Evolutionary conservation across 2,113 vertebrate species (phyloP).

Genomic region (Lathamus discolor): DNA sequence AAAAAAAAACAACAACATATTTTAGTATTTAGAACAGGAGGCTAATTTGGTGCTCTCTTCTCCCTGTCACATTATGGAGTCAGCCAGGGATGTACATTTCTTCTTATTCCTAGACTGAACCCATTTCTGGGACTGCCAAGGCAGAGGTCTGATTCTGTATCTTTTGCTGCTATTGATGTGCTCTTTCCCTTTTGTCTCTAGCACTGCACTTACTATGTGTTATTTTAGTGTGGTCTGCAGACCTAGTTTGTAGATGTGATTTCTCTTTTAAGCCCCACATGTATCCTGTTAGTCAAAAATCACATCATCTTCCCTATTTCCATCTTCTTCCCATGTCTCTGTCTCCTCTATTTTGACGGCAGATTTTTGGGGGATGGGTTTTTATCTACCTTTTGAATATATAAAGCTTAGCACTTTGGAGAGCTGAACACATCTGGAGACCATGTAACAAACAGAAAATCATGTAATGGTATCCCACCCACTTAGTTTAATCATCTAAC

Average conservation of each 20-base stretch:
- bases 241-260: neutral
- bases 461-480: neutral
- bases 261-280: neutral
- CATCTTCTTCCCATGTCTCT: neutral
- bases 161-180: neutral
- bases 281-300: neutral
- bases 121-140: neutral
- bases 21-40: neutral
- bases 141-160: neutral
- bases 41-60: neutral
- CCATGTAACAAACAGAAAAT: neutral
- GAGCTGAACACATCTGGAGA: neutral
- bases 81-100: neutral
- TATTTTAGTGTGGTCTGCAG: neutral
- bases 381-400: neutral
- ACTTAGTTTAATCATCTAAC: neutral
- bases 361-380: neutral
- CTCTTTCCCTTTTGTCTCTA: neutral
- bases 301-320: neutral
- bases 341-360: neutral
- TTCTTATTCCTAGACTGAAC: neutral
- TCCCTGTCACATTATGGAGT: neutral
- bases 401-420: neutral
- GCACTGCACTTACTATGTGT: neutral
- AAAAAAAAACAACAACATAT: neutral